Conservation (phyloP, 2,888 invertebrate species). For the Serripes groenlandicus region DNA sequence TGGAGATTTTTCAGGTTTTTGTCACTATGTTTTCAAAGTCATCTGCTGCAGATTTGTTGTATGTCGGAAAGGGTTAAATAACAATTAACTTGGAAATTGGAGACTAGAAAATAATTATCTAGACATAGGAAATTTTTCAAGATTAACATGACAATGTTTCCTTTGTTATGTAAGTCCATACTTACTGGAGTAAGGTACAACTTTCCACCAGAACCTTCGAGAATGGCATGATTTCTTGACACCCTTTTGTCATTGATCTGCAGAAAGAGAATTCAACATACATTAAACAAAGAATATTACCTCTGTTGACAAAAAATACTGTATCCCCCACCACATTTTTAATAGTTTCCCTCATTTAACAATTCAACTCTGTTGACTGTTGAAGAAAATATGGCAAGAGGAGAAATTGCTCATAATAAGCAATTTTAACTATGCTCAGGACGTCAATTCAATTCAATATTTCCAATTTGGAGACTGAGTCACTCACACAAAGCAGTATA, state of each 20-base stretch:
- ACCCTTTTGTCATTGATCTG: conserved; percentile 87
- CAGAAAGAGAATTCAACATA: no score
- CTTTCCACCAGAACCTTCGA: conserved; percentile 85
- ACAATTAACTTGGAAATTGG: no score
- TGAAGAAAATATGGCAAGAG: background rate
- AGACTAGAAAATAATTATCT: background rate
- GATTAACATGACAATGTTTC: background rate
- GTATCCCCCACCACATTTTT: no score
- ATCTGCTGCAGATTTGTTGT: background rate
- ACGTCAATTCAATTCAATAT: no score
- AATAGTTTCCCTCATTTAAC: no score
- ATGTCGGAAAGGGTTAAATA: no score
- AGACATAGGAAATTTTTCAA: background rate
- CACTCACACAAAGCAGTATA: no score
- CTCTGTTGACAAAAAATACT: no score
- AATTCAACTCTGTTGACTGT: no score
- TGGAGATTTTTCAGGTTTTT: background rate
- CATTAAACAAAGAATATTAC: no score
- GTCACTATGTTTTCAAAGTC: background rate
- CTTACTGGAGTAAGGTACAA: conserved; percentile 86
- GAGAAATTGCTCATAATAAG: background rate
- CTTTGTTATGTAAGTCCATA: conserved; percentile 19
- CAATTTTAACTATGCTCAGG: background rate
- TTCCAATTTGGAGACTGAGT: no score
- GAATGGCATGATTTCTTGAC: conserved; percentile 86